A percentile compares a stretch with the other conserved stretches of the same genome.
These are phyloP conservation scores for Trachelus stipa DNA, from an alignment of 2,888 invertebrate species.

Conservation along the genomic window DNA sequence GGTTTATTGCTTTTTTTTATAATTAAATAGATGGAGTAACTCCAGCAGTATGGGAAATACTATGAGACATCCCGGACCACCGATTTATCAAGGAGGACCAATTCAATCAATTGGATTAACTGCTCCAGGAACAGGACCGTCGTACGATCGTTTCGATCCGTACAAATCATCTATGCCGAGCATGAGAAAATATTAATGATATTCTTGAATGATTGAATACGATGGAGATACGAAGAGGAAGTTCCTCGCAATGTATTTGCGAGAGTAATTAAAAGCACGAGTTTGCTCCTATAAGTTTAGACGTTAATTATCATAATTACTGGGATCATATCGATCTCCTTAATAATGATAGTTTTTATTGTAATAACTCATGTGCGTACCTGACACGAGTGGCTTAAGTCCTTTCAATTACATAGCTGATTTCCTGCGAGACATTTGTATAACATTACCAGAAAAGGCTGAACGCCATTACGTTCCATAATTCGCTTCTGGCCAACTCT, in stretches of 20 bases:
- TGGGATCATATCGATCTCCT: not conserved
- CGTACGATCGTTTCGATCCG: slow-evolving; percentile 62
- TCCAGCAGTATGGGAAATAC: slow-evolving; percentile 61
- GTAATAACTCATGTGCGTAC: not conserved
- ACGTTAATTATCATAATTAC: slow-evolving; percentile 6
- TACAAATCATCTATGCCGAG: slow-evolving; percentile 62
- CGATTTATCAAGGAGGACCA: slow-evolving; percentile 62
- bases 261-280: slow-evolving; percentile 15
- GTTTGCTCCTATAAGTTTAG: slow-evolving; percentile 19
- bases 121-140: slow-evolving; percentile 58
- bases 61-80: slow-evolving; percentile 61
- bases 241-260: slow-evolving; percentile 17
- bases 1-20: not conserved
- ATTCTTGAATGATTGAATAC: not conserved
- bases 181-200: slow-evolving; percentile 59
- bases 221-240: slow-evolving; percentile 9
- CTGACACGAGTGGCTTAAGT: not conserved
- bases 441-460: not conserved
- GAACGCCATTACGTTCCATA: not conserved
- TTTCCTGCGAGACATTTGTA: not conserved
- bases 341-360: not conserved
- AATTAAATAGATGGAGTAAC: slow-evolving; percentile 55
- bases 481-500: not conserved
- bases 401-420: not conserved
- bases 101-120: slow-evolving; percentile 59